Base-by-base conservation (phyloP, 2,113 vertebrate genomes). In the Entelurus aequoreus region DNA sequence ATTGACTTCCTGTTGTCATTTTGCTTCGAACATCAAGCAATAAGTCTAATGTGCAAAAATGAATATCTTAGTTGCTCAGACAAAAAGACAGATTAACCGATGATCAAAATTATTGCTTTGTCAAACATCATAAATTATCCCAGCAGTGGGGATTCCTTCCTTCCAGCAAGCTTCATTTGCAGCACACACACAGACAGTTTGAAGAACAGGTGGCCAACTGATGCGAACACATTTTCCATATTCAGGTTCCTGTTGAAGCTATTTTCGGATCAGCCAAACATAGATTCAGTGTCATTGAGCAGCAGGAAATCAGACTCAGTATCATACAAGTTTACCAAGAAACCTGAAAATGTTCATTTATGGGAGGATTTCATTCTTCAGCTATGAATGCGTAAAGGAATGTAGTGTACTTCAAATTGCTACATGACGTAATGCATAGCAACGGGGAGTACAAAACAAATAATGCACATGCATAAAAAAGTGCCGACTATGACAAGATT, bases 381-480 rank as follows among this genome's bases (percentile, higher is more conserved):
- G 7, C 8, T 40, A 55, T n/a, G 36, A 37, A 8, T 15, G 14
- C 6, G 38, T 9, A 15, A 55, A 54, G 36, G 14, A 56, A 56
- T 56, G 54, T 28, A 28, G 28, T 28, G 28, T 15, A 38, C 35
- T 54, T 54, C 6, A 54, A 5, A 15, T 54, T 13, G 35, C 37
- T 8, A 15, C 8, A 56, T 56, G 54, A 56, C 14, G 47, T 77
- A 68, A 75, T 62, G 70, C 75, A 74, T 74, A 44, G 80, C 72
- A 85, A 83, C 81, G 12, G 16, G 59, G 62, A 36, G 10, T 68
- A 68, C 62, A 67, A 79, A 82, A 81, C 77, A 84, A 87, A 82
- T 60, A 77, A 68, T 35, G 69, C 72, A 7, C 62, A 84, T 72
- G 69, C 72, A 7, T 62, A 84, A 75, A 78, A 77, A 83, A 72